These are phyloP conservation scores for Acanthurus leucopareius DNA, from an alignment of 2,797 vertebrate species.

Conservation along the genomic window DNA sequence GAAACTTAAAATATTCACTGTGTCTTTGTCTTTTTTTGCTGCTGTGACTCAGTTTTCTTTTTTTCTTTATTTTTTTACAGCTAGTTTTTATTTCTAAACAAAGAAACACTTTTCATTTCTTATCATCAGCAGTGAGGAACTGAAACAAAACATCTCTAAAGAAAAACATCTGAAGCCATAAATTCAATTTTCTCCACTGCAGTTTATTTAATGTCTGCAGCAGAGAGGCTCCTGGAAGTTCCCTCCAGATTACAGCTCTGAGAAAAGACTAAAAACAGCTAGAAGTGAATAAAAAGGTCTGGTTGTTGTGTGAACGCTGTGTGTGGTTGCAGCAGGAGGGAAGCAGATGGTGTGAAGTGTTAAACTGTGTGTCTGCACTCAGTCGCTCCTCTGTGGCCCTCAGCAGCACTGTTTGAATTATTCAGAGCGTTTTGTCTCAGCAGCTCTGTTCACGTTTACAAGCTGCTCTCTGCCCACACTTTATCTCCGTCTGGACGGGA, in stretches of 20 bases:
- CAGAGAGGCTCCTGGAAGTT: neutral
- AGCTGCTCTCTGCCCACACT: constrained; percentile 49
- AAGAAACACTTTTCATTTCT: no score
- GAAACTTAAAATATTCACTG: neutral
- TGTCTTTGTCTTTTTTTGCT: no score
- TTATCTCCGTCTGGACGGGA: constrained; percentile 36
- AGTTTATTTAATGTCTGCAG: neutral
- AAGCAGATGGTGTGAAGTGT: constrained; percentile 16
- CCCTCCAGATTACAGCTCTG: neutral
- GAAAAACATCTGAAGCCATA: neutral
- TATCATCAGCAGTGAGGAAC: no score
- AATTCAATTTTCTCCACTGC: neutral
- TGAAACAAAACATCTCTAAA: no score
- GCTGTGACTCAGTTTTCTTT: no score
- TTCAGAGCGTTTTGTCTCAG: constrained; percentile 68
- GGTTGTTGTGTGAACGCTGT: no score
- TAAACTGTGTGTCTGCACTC: constrained; percentile 28
- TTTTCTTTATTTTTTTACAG: no score
- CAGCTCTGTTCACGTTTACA: constrained; percentile 53
- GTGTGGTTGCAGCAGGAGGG: neutral
- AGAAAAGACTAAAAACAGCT: neutral
- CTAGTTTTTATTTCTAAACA: neutral
- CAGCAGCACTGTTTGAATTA: constrained; percentile 61
- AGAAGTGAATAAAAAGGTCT: neutral
- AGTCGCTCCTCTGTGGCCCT: constrained; percentile 25